phyloP scores from a whole-genome alignment of 2,888 invertebrate genomes.

The Tachina fera region DNA sequence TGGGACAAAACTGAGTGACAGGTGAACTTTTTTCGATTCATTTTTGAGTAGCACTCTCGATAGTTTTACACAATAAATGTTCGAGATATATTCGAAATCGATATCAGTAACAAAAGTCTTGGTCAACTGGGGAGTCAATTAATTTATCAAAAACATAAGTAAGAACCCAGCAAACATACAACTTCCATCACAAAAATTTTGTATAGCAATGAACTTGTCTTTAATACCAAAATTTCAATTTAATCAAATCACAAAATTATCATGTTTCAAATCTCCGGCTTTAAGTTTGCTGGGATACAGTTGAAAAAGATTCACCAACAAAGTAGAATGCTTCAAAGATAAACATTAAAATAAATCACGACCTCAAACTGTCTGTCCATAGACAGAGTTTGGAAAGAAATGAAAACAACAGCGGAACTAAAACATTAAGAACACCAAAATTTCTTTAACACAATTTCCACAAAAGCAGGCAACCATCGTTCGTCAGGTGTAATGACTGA shows the following conservation, averaged over 20 bases:
- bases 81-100: too few species aligned
- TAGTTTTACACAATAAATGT: too few species aligned
- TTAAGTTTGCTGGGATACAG: not conserved
- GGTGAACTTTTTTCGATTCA: too few species aligned
- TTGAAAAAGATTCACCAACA: constrained; percentile 10
- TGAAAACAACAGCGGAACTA: constrained; percentile 56
- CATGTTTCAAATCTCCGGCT: too few species aligned
- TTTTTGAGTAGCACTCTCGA: too few species aligned
- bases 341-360: constrained; percentile 19
- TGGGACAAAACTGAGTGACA: too few species aligned
- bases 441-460: constrained; percentile 61
- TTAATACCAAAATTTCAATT: too few species aligned
- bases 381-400: not conserved
- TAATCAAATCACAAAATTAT: too few species aligned
- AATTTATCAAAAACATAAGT: constrained; percentile 10
- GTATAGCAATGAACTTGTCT: too few species aligned
- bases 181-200: too few species aligned
- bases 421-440: constrained; percentile 47
- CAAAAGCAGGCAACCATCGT: not conserved
- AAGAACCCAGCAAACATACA: not conserved
- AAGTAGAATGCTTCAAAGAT: not conserved
- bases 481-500: not conserved
- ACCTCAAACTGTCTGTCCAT: constrained; percentile 12
- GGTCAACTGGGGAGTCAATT: too few species aligned
- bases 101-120: too few species aligned